phyloP scores from a whole-genome alignment of 2,888 invertebrate genomes.

The Plebejus melissa region DNA sequence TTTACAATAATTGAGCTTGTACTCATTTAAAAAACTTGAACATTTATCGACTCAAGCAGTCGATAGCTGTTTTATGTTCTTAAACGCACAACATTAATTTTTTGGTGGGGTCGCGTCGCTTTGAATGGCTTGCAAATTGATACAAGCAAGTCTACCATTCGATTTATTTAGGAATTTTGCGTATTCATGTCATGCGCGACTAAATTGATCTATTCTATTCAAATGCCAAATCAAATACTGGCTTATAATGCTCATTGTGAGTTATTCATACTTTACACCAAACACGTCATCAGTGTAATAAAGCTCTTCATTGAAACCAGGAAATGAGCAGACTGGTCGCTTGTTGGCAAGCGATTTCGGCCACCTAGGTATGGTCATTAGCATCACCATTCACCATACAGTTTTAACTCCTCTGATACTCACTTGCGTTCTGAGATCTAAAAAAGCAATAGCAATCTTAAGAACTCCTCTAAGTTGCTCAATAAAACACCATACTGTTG shows the following conservation, averaged over 20 bases:
- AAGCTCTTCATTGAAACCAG: not conserved
- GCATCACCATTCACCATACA: not conserved
- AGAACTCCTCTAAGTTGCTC: too few species aligned
- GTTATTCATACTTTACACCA: slow-evolving; percentile 27
- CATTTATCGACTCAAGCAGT: not conserved
- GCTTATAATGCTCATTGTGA: slow-evolving; percentile 30
- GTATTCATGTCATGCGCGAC: slow-evolving; percentile 56
- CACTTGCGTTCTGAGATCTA: too few species aligned
- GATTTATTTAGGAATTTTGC: slow-evolving; percentile 68
- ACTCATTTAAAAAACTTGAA: too few species aligned
- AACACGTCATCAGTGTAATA: not conserved
- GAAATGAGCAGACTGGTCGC: not conserved
- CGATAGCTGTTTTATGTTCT: slow-evolving; percentile 18
- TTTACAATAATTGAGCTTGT: too few species aligned
- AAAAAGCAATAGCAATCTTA: too few species aligned
- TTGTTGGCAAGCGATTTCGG: not conserved
- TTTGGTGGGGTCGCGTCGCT: slow-evolving; percentile 44
- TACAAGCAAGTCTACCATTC: slow-evolving; percentile 58
- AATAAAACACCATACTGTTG: too few species aligned
- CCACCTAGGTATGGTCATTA: not conserved
- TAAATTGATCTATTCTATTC: slow-evolving; percentile 46
- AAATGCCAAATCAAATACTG: slow-evolving; percentile 42
- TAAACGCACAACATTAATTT: slow-evolving; percentile 38
- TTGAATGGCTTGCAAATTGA: slow-evolving; percentile 69
- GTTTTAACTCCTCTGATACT: not conserved